Base-by-base conservation (phyloP, 2,113 vertebrate genomes). In the Gymnorhina tibicen region DNA sequence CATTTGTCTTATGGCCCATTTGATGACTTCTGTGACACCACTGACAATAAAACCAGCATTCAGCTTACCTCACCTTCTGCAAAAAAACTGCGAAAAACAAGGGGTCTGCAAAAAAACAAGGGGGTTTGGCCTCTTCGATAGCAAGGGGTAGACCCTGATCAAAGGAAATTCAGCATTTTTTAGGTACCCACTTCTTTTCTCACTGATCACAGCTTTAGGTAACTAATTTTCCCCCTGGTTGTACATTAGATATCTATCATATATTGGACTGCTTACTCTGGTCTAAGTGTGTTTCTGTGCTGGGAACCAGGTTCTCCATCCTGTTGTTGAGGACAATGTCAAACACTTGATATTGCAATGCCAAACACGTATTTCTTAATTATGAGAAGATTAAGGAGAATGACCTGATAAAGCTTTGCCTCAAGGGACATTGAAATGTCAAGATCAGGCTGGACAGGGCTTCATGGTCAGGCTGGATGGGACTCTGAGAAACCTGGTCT, bases 181-280 rank as follows among this genome's bases (percentile, higher is more conserved):
- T 33, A 3, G 2, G 4, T n/a, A 32, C 13, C 16, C 13, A 16
- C 4, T 76, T 47, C 4, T 74, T 69, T 59, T 23, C 41, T 42
- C 15, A 35, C 9, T 69, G n/a, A 33, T 35, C 46, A 58, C 19
- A n/a, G 2, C 0, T 47, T 66, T n/a, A 52, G 15, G 15, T 32
- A 37, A 21, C 18, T 59, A 0, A 20, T 69, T 64, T 44, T 10
- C 9, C 5, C 5, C 2, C n/a, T 27, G 24, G 5, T 13, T 33
- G 3, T 52, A 66, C 0, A 39, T 37, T 33, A 41, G 39, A 35
- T 27, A 5, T 32, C 22, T 58, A 2, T 30, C 1, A 0, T 7
- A 47, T 3, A 69, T 13, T 37, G 27, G 24, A 53, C 13, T 67
- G 60, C 70, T 82, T 9, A 46, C 78, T 78, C 42, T 63, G 21